Evolutionary conservation across 2,888 invertebrate genomes (phyloP).

Genomic region (Ophion slaviceki): DNA sequence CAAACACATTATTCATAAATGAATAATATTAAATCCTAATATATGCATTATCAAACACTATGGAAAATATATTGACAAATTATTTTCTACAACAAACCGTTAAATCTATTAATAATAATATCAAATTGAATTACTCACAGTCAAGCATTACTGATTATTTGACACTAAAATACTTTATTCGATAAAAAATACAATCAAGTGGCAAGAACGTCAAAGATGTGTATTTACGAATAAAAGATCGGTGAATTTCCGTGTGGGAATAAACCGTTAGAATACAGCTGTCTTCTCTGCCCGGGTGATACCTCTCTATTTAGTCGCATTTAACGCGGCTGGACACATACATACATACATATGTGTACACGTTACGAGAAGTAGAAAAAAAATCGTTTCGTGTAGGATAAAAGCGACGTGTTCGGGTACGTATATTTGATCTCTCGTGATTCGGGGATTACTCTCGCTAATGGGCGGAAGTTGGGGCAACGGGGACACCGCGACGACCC

Average conservation of each 20-base stretch:
- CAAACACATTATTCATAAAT: too few species aligned
- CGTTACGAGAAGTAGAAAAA: background rate
- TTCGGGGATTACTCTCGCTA: conserved; percentile 57
- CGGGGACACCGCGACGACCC: conserved; percentile 29
- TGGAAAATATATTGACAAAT: too few species aligned
- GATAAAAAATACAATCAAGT: background rate
- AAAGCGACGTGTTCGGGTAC: conserved; percentile 37
- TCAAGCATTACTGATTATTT: too few species aligned
- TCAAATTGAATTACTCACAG: background rate
- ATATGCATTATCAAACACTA: too few species aligned
- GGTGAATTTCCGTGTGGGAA: background rate
- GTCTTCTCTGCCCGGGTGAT: background rate
- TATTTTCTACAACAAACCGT: too few species aligned
- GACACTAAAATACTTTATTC: too few species aligned
- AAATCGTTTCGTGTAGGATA: conserved; percentile 3
- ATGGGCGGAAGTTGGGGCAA: conserved; percentile 60
- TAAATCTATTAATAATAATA: background rate
- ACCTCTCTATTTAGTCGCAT: background rate
- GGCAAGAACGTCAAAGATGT: background rate
- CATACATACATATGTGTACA: background rate
- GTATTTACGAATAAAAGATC: background rate
- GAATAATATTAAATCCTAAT: too few species aligned
- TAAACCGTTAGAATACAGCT: background rate
- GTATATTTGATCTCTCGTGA: conserved; percentile 53
- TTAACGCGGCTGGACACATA: background rate